Percentiles rank a stretch among this genome's conserved stretches.
Conservation (phyloP, 2,888 invertebrate genomes). For the Muschampia plurimacula region DNA sequence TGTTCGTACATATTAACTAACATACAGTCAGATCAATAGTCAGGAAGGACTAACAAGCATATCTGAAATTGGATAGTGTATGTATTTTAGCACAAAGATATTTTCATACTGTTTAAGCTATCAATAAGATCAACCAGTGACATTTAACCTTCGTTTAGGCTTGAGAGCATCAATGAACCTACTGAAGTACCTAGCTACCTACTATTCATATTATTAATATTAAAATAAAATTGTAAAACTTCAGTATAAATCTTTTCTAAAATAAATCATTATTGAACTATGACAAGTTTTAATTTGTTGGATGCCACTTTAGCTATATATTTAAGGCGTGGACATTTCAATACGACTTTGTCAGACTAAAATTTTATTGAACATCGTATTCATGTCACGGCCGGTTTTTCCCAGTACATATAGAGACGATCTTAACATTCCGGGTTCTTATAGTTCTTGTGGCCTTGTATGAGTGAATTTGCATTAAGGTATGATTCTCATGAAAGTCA, state of each 20-base stretch:
- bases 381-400: slow-evolving; percentile 61
- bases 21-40: too few species aligned
- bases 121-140: too few species aligned
- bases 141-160: too few species aligned
- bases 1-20: too few species aligned
- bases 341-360: slow-evolving; percentile 39
- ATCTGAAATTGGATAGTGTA: too few species aligned
- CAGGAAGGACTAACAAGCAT: too few species aligned
- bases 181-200: too few species aligned
- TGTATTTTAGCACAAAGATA: too few species aligned
- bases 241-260: background rate
- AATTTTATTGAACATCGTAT: slow-evolving; percentile 50
- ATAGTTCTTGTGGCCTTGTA: slow-evolving; percentile 53
- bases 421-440: slow-evolving; percentile 54
- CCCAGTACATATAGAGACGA: slow-evolving; percentile 55
- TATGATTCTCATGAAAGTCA: slow-evolving; percentile 37
- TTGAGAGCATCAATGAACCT: too few species aligned
- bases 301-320: slow-evolving; percentile 23
- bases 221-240: too few species aligned
- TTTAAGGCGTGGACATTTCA: slow-evolving; percentile 41
- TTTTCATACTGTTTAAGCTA: too few species aligned
- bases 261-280: background rate
- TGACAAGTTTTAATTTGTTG: background rate
- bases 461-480: slow-evolving; percentile 47
- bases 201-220: too few species aligned